These are phyloP conservation scores for Allygus modestus DNA, from an alignment of 2,888 invertebrate species.

Conservation along the genomic window DNA sequence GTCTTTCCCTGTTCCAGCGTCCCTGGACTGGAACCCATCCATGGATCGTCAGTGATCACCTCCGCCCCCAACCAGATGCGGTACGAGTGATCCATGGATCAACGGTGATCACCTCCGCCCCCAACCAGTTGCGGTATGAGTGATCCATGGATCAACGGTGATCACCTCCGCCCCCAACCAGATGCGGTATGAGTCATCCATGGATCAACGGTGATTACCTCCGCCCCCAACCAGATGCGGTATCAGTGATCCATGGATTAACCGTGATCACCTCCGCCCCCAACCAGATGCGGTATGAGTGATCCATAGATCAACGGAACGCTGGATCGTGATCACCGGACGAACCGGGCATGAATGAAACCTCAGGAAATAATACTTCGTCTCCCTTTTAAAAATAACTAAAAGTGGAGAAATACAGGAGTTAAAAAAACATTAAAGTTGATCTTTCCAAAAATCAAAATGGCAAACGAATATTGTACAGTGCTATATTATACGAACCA, in stretches of 20 bases:
- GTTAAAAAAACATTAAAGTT: no score
- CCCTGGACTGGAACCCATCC: conserved; percentile 78
- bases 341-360: no score
- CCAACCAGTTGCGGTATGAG: conserved; percentile 43
- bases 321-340: no score
- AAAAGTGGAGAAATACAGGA: no score
- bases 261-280: conserved; percentile 73
- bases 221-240: conserved; percentile 72
- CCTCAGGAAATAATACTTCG: no score
- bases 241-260: no score
- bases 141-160: no score
- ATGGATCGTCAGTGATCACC: conserved; percentile 77
- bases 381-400: no score
- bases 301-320: no score
- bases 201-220: conserved; percentile 67
- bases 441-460: no score
- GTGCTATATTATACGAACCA: no score
- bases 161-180: conserved; percentile 76
- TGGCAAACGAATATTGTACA: no score
- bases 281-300: not conserved
- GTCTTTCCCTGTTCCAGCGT: conserved; percentile 74
- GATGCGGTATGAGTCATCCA: conserved; percentile 46
- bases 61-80: conserved; percentile 73
- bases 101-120: conserved; percentile 76
- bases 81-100: conserved; percentile 42